phyloP scores from a whole-genome alignment of 2,113 vertebrate genomes.

The Polyodon spathula region DNA sequence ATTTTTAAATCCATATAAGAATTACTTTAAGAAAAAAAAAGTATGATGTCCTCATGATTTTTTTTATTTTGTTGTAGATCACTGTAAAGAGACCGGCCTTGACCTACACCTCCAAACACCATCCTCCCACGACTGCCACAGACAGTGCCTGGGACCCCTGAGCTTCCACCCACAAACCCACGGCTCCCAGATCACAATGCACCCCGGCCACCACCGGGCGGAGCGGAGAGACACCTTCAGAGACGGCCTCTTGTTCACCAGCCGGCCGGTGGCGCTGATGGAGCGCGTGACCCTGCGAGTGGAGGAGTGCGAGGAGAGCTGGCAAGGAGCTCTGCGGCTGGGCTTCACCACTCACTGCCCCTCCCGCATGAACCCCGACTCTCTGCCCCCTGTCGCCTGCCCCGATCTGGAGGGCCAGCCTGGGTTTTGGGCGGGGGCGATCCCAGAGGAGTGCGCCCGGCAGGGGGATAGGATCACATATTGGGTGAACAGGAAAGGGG shows the following conservation, averaged over 20 bases:
- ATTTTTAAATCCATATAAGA: too few species aligned
- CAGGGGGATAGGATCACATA: constrained; percentile 48
- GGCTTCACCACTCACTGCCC: constrained; percentile 68
- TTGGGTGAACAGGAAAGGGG: constrained; percentile 54
- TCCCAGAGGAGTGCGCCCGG: constrained; percentile 25
- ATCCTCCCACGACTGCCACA: too few species aligned
- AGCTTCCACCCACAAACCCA: constrained; percentile 51
- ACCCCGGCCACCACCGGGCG: constrained; percentile 27
- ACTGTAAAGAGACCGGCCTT: too few species aligned
- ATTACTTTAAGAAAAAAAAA: too few species aligned
- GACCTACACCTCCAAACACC: too few species aligned
- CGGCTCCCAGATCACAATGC: constrained; percentile 50
- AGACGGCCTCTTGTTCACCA: constrained; percentile 68
- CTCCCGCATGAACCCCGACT: not conserved
- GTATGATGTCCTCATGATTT: too few species aligned
- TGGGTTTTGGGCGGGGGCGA: constrained; percentile 48
- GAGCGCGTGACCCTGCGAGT: constrained; percentile 58
- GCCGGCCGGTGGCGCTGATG: constrained; percentile 35
- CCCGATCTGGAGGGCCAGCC: constrained; percentile 49
- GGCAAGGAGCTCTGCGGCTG: constrained; percentile 62
- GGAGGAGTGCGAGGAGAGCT: constrained; percentile 14
- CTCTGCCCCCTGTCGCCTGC: constrained; percentile 50
- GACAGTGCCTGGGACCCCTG: constrained; percentile 42
- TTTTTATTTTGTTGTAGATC: too few species aligned
- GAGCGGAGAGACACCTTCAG: constrained; percentile 42